Conservation (phyloP, 2,888 invertebrate species). For the Cabera pusaria region DNA sequence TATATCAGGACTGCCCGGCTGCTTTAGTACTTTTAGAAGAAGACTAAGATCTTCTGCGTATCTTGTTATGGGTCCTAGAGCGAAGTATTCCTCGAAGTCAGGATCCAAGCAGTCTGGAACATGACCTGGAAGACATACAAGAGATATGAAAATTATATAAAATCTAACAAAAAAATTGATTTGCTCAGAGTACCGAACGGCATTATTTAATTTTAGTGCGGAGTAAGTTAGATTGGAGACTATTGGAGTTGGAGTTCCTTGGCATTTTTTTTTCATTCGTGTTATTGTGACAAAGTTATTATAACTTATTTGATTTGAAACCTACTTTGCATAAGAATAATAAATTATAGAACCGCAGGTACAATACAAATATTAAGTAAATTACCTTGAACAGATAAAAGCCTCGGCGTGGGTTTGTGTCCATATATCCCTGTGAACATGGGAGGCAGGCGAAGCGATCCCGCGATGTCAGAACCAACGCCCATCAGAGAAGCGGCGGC, state of each 20-base stretch:
- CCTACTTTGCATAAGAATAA: too few species aligned
- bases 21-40: constrained; percentile 87
- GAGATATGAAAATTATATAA: too few species aligned
- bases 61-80: constrained; percentile 93
- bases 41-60: constrained; percentile 93
- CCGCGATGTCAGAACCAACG: constrained; percentile 94
- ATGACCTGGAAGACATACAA: constrained; percentile 73
- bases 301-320: too few species aligned
- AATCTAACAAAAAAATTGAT: too few species aligned
- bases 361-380: background rate
- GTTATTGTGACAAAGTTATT: too few species aligned
- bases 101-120: constrained; percentile 85
- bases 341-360: too few species aligned
- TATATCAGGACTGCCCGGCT: constrained; percentile 66
- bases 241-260: too few species aligned
- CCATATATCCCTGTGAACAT: constrained; percentile 96
- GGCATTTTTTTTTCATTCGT: too few species aligned
- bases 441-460: constrained; percentile 93
- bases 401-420: constrained; percentile 92
- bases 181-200: too few species aligned
- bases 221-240: too few species aligned
- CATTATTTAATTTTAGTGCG: too few species aligned
- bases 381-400: constrained; percentile 84
- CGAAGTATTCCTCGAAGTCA: constrained; percentile 87
- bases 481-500: constrained; percentile 92